A percentile compares a stretch with the other conserved stretches of the same genome.
These are phyloP conservation scores for Synanthedon vespiformis DNA, from an alignment of 2,888 invertebrate species.

Conservation along the genomic window DNA sequence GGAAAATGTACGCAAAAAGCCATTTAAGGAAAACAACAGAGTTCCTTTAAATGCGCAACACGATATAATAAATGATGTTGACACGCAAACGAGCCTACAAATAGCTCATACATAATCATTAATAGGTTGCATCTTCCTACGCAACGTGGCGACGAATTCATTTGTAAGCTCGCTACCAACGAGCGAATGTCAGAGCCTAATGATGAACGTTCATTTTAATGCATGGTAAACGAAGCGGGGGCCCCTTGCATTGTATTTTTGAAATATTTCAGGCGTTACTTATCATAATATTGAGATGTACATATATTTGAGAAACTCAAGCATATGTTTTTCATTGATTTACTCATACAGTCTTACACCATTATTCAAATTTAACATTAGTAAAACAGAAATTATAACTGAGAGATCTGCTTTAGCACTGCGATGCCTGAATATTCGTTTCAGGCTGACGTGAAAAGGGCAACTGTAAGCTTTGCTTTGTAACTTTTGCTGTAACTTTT, in stretches of 20 bases:
- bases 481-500: too few species aligned
- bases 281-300: too few species aligned
- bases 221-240: not conserved
- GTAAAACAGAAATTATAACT: too few species aligned
- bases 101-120: conserved; percentile 19
- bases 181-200: not conserved
- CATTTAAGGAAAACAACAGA: conserved; percentile 6
- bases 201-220: not conserved
- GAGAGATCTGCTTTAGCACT: too few species aligned
- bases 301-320: too few species aligned
- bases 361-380: too few species aligned
- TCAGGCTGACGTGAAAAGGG: too few species aligned
- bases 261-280: too few species aligned
- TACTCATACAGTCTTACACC: too few species aligned
- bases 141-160: conserved; percentile 9
- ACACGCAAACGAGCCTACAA: conserved; percentile 18
- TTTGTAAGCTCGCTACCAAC: not conserved
- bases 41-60: conserved; percentile 11
- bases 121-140: conserved; percentile 24
- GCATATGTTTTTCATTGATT: too few species aligned
- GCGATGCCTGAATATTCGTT: too few species aligned
- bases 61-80: conserved; percentile 19
- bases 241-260: not conserved
- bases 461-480: too few species aligned
- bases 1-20: not conserved